Percentiles rank a stretch among this genome's conserved stretches.
These are phyloP conservation scores for Acinonyx jubatus DNA, from an alignment of 2,113 vertebrate genomes.

Conservation along the genomic window DNA sequence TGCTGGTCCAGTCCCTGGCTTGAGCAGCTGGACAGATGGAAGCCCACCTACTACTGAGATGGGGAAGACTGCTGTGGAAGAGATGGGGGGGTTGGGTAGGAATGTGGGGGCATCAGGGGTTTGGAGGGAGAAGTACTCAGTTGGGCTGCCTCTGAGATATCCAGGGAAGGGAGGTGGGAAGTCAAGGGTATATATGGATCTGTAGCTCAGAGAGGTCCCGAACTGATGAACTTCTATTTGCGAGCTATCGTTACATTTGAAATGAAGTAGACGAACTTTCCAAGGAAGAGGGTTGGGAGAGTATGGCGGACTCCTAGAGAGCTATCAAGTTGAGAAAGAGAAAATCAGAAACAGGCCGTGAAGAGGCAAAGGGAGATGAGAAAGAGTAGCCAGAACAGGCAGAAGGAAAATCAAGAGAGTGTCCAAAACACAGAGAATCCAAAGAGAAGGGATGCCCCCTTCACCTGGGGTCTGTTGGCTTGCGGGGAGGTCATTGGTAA, in stretches of 20 bases:
- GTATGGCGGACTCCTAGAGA: neutral
- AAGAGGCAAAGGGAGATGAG: neutral
- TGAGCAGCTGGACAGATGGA: neutral
- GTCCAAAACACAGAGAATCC: neutral
- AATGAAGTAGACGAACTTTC: neutral
- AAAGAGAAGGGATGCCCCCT: neutral
- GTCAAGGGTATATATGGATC: neutral
- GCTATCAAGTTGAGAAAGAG: neutral
- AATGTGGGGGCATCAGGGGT: neutral
- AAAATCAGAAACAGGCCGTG: neutral
- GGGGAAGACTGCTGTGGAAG: neutral
- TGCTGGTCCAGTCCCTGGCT: accelerated
- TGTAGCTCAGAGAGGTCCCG: neutral
- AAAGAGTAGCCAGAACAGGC: neutral
- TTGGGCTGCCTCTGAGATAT: neutral
- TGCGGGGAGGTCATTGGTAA: neutral
- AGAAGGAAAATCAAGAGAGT: neutral
- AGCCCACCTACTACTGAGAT: neutral
- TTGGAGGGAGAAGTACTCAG: neutral
- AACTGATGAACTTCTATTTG: neutral
- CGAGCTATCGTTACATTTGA: neutral
- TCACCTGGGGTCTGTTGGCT: neutral
- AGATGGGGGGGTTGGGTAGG: accelerated
- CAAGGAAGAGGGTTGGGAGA: neutral
- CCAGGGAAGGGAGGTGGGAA: neutral